Percentiles rank a stretch among this genome's conserved stretches.
Conservation (phyloP, 2,797 vertebrate genomes). For the Characodon lateralis region DNA sequence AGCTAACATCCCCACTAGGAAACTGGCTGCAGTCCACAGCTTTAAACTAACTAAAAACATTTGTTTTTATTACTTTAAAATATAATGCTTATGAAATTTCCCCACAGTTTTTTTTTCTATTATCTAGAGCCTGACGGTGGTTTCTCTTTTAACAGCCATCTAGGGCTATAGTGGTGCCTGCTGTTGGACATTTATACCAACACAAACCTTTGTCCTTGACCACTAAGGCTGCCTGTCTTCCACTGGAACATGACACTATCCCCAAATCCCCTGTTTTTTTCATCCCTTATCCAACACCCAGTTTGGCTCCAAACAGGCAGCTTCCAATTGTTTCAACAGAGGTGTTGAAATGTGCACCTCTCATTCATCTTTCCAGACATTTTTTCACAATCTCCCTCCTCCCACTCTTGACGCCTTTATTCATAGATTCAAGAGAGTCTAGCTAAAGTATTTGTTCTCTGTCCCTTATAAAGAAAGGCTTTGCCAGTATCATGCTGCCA, state of each 20-base stretch:
- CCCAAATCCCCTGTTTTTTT: slow-evolving; percentile 39
- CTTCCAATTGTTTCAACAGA: slow-evolving; percentile 8
- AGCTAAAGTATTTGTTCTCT: not conserved
- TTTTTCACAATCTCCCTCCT: not conserved
- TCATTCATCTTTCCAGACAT: slow-evolving; percentile 26
- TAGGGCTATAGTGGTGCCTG: not conserved
- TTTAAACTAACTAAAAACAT: not conserved
- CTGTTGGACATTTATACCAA: slow-evolving; percentile 20
- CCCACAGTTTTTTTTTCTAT: not conserved
- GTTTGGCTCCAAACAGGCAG: slow-evolving; percentile 36
- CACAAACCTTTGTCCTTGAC: slow-evolving; percentile 63
- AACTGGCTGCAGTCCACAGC: not conserved
- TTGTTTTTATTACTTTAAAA: not conserved
- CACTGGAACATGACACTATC: slow-evolving; percentile 56
- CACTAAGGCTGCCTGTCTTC: slow-evolving; percentile 45
- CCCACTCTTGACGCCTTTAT: not conserved
- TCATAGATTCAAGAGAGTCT: slow-evolving; percentile 1
- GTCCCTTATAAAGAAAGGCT: not conserved
- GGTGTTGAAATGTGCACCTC: slow-evolving; percentile 27
- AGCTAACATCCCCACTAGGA: not conserved
- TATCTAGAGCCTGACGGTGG: slow-evolving; percentile 8
- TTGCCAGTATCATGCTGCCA: too few species aligned
- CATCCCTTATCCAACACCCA: slow-evolving; percentile 10
- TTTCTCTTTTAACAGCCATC: not conserved
- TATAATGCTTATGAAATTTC: not conserved